Evolutionary conservation across 2,888 invertebrate genomes (phyloP), one percentile per base, ranked within the genome.

Genomic region (Microplitis deprimator): DNA sequence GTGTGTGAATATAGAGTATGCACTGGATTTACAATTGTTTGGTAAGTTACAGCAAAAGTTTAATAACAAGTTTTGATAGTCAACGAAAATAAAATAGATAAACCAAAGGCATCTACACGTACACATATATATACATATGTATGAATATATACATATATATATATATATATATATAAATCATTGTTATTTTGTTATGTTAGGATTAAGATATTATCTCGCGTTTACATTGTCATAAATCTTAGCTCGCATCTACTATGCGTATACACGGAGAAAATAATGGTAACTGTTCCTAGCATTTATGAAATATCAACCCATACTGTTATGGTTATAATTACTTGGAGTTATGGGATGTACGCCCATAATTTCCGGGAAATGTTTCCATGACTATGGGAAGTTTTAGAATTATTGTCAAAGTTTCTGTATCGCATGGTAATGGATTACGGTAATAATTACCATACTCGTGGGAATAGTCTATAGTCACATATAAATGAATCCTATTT

Each of bases 61-160:
- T 50, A 50, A 50, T 50, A 13, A 50, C 50, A 50, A 50, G 50
- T 50, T 50, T 50, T 13, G 50, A 50, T 50, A 50, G 50, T 50
- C n/a, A 29, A 6, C 6, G 39, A 67, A 29, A 29, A 13, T 50
- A 50, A 50, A 50, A 50, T 50, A 50, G 13, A 50, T 50, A 13
- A 50, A 13, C 73, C 67, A 59, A 40, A 64, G 50, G 13, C 10
- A 50, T 50, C 5, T 50, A 50, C 50, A 50, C 50, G 13, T 13
- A 62, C 62, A 72, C 61, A 61, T 72, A 72, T 67, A 67, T 64
- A 65, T 41, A 38, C 39, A 67, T 64, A 59, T 68, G 67, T 67
- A 67, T 73, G 17, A 17, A 68, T 65, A 68, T 68, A 64, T 70
- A 64, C 50, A 38, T 64, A 62, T 6, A 71, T 29, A 68, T 50